Conservation (phyloP, 2,888 invertebrate genomes). For the Cyrtodaria siliqua region DNA sequence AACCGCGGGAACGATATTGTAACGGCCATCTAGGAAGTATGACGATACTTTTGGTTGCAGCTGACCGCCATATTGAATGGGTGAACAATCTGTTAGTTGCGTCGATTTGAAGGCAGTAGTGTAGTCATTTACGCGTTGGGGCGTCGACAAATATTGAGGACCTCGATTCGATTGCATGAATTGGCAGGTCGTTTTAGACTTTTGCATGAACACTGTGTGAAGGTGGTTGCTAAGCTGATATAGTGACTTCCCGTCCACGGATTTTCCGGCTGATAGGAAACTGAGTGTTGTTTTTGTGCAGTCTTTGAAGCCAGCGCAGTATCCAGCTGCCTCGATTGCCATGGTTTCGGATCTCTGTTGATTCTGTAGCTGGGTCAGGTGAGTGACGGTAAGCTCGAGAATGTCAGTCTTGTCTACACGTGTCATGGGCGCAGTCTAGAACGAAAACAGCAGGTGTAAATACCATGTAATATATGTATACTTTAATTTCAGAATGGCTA, state of each 20-base stretch:
- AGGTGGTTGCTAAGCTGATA: slow-evolving; percentile 29
- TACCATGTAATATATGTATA: too few relatives aligned
- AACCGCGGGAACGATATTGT: too few relatives aligned
- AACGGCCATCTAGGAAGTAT: too few relatives aligned
- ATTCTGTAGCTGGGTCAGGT: slow-evolving; percentile 31
- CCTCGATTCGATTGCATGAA: too few relatives aligned
- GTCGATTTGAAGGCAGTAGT: too few relatives aligned
- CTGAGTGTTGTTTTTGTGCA: slow-evolving; percentile 25
- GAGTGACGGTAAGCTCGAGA: slow-evolving; percentile 25
- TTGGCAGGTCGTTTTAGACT: too few relatives aligned
- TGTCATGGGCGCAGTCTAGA: slow-evolving; percentile 34
- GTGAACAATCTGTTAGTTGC: too few relatives aligned
- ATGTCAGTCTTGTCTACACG: slow-evolving; percentile 36
- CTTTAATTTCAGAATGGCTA: too few relatives aligned
- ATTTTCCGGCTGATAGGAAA: slow-evolving; percentile 9
- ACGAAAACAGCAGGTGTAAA: not conserved
- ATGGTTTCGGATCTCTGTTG: slow-evolving; percentile 21
- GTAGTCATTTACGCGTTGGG: too few relatives aligned
- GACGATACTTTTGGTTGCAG: too few relatives aligned
- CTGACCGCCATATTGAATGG: too few relatives aligned
- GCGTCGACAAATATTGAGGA: too few relatives aligned
- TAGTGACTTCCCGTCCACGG: not conserved
- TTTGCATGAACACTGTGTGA: slow-evolving; percentile 1
- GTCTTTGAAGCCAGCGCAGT: slow-evolving; percentile 32
- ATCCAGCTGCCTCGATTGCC: slow-evolving; percentile 18